phyloP scores from a whole-genome alignment of 2,113 vertebrate genomes.

The Pygoscelis antarcticus region DNA sequence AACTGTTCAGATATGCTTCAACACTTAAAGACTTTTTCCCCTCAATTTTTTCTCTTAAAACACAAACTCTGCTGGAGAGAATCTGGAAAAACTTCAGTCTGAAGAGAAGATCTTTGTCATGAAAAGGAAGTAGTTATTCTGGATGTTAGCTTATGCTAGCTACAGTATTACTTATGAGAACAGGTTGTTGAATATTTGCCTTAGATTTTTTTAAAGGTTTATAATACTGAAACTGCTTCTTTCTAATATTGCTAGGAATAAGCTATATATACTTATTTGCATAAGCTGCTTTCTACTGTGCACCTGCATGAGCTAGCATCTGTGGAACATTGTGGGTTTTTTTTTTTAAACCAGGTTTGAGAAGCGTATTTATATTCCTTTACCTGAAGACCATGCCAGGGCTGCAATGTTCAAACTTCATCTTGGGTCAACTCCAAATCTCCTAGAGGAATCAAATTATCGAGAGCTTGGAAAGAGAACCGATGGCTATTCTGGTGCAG shows the following conservation, averaged over 20 bases:
- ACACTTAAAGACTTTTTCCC: not conserved
- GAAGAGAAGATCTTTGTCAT: not conserved
- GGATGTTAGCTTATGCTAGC: not conserved
- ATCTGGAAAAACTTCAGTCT: not conserved
- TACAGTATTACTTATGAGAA: not conserved
- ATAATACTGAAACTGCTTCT: not conserved
- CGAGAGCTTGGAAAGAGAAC: constrained; percentile 88
- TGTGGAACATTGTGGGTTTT: not conserved
- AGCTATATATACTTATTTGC: not conserved
- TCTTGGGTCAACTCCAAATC: constrained; percentile 86
- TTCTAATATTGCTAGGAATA: not conserved
- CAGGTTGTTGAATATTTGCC: not conserved
- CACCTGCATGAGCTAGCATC: not conserved
- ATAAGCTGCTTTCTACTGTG: not conserved
- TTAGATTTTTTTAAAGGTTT: not conserved
- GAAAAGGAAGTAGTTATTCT: not conserved
- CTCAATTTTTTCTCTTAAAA: not conserved
- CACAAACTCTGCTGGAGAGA: not conserved
- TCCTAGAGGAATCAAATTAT: constrained; percentile 84
- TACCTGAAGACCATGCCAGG: constrained; percentile 93
- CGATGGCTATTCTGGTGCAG: constrained; percentile 91
- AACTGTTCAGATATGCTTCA: not conserved
- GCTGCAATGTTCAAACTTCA: constrained; percentile 93
- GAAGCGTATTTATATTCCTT: constrained; percentile 96
- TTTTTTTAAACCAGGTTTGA: constrained; percentile 84